These are phyloP conservation scores for Nesogale talazaci DNA, from an alignment of 2,113 vertebrate genomes.

Conservation along the genomic window DNA sequence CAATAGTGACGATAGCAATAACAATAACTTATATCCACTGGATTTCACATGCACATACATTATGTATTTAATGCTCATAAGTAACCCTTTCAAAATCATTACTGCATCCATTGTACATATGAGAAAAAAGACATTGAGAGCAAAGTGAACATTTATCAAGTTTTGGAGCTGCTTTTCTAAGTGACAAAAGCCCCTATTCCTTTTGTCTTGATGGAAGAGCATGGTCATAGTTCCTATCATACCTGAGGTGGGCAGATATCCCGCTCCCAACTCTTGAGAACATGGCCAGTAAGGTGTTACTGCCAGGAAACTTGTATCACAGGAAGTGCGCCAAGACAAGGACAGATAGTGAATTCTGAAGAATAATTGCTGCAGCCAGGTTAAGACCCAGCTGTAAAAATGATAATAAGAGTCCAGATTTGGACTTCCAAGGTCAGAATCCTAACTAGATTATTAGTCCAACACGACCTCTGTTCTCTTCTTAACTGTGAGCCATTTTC, in stretches of 20 bases:
- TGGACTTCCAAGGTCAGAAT: neutral
- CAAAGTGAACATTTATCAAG: neutral
- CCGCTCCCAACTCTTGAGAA: neutral
- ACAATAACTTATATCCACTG: neutral
- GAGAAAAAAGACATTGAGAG: constrained; percentile 28
- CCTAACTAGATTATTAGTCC: neutral
- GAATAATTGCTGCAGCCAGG: neutral
- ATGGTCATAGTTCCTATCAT: neutral
- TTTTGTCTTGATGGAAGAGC: neutral
- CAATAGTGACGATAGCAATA: neutral
- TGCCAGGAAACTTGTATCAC: neutral
- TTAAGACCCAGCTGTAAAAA: constrained; percentile 4
- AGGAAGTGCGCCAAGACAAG: neutral
- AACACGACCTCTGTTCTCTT: neutral
- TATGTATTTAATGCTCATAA: constrained; percentile 22
- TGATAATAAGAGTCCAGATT: neutral
- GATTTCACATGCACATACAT: neutral
- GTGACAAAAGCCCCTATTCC: neutral
- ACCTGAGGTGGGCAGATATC: neutral
- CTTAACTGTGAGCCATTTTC: neutral
- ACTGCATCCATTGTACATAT: neutral
- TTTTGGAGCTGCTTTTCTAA: neutral
- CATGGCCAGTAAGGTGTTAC: neutral
- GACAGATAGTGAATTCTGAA: neutral
- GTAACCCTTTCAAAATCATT: neutral